Conservation (phyloP, 2,797 vertebrate species). For the Anabas testudineus region DNA sequence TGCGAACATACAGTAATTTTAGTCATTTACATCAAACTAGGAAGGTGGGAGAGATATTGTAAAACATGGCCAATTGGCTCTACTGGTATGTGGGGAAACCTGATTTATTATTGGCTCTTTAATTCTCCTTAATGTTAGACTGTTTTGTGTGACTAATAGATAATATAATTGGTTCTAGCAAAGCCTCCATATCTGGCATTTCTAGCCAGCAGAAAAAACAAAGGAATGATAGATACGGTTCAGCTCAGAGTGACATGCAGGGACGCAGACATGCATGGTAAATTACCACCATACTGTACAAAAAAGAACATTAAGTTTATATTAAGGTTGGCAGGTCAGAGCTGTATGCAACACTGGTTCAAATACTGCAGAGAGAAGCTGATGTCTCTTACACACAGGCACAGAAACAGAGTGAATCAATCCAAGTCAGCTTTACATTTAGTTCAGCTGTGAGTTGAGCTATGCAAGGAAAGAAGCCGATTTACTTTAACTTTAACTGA, state of each 20-base stretch:
- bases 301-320: slow-evolving; percentile 1
- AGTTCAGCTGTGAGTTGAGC: slow-evolving; percentile 21
- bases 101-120: no score
- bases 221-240: neutral
- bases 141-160: no score
- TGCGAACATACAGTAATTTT: no score
- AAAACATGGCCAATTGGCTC: no score
- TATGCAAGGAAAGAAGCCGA: slow-evolving; percentile 21
- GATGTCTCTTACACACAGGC: neutral
- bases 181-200: no score
- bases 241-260: neutral
- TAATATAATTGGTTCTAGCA: no score
- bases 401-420: neutral
- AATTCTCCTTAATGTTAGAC: no score
- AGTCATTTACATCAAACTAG: no score
- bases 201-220: neutral
- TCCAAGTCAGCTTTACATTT: neutral
- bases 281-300: neutral
- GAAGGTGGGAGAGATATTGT: no score
- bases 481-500: slow-evolving; percentile 48
- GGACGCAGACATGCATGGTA: neutral
- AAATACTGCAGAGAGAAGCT: neutral
- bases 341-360: neutral
- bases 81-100: no score
- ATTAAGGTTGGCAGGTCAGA: neutral